Base-by-base conservation (phyloP, 1,140 invertebrate genomes). In the Zaprionus ornatus region DNA sequence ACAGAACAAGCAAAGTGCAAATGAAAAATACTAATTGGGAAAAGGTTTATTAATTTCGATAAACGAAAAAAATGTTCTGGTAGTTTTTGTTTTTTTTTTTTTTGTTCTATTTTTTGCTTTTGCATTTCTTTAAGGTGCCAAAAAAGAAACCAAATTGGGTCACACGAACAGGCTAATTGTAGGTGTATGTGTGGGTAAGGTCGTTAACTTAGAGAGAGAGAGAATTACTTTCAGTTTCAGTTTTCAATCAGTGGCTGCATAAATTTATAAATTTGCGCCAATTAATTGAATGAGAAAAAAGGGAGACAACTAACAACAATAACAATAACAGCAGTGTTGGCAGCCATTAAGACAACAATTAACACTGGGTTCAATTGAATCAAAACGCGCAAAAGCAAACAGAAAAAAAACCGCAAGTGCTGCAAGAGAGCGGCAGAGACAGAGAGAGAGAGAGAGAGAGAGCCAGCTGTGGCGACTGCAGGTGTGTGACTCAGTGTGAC, bases 291-390 rank as follows among this genome's bases (percentile, higher is more conserved):
- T 50, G 21, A 50, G 3, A 50, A 19, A 48, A 19, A 50, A 50
- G 21, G 4, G 21, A 12, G 10, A 10, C 17, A 50, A 50, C 17
- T 50, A 50, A 23, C 3, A 70, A 76, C 27, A 66, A 13, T 37
- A 42, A 40, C 59, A 61, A 54, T 32, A 66, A 21, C 40, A 54
- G 15, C 32, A 29, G 15, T n/a, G n/a, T 17, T n/a, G n/a, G 37
- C 52, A 27, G 32, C 61, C 79, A 70, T 76, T 78, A 62, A 74
- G 64, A 61, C 57, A 75, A 69, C 79, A 86, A 79, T 85, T 85
- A 86, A 85, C 82, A 82, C 61, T 17, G 82, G 57, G 82, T 86
- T 85, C 82, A 85, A 85, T 85, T 82, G 75, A 80, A 85, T 76
- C 55, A 64, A 62, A 62, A 50, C 25, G 60, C 37, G 54, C 17